phyloP scores from a whole-genome alignment of 1,140 invertebrate species.

The Camponotus floridanus region DNA sequence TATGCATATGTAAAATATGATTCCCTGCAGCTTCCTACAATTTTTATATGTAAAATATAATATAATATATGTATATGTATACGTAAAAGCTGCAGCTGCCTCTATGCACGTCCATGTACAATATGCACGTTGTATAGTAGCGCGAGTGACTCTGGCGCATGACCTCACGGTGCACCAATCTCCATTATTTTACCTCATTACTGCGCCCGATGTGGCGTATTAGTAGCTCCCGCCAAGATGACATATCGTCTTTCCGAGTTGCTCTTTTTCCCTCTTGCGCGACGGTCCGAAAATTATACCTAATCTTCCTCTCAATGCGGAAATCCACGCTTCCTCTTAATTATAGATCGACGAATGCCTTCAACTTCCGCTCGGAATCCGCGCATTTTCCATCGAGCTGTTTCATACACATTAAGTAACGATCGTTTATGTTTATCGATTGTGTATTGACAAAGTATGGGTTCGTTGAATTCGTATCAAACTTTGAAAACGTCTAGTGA shows the following conservation, averaged over 20 bases:
- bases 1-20: too few species aligned
- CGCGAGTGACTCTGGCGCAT: slow-evolving; percentile 46
- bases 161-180: slow-evolving; percentile 73
- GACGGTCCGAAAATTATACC: slow-evolving; percentile 47
- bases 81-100: slow-evolving; percentile 15
- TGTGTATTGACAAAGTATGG: background rate
- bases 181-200: slow-evolving; percentile 81
- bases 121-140: background rate
- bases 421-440: background rate
- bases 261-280: background rate
- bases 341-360: background rate
- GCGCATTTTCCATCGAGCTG: background rate
- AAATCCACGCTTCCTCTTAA: slow-evolving; percentile 25
- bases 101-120: background rate
- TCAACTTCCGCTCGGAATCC: background rate
- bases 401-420: background rate
- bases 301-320: slow-evolving; percentile 5
- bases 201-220: slow-evolving; percentile 49
- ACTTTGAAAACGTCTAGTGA: background rate
- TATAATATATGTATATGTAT: slow-evolving; percentile 14
- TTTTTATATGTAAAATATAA: too few species aligned
- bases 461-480: background rate
- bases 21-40: too few species aligned
- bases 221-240: slow-evolving; percentile 51
- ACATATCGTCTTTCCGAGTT: slow-evolving; percentile 57